Base-by-base conservation (phyloP, 1,140 invertebrate genomes). In the Drosophila grimshawi region DNA sequence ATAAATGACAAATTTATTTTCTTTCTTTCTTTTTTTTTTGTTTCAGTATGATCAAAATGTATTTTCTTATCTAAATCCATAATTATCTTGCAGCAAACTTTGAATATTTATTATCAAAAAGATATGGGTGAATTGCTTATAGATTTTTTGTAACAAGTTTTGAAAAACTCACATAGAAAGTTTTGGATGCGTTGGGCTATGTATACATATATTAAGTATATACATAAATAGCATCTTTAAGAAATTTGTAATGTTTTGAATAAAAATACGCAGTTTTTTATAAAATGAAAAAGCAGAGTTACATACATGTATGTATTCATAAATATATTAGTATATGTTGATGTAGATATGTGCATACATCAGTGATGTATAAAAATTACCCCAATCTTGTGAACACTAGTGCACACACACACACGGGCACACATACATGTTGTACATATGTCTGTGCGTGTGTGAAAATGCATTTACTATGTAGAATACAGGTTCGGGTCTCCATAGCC, bases 401-500 rank as follows among this genome's bases (percentile, higher is more conserved):
- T 69, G 43, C 51, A 52, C 11, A 35, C 37, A 68, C 46, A 68
- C 33, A 57, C 11, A 41, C 60, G 32, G 35, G 27, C n/a, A 56
- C 59, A 35, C 63, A 60, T 59, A 45, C 33, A 43, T 7, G 35
- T 8, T 19, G 19, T 43, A 43, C 27, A 39, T 56, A 32, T 39
- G n/a, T 37, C 6, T n/a, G 45, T 45, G 29, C 55, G 19, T 57
- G 45, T 46, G 43, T 60, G 7, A 27, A 60, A 60, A 60, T 60
- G 57, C 57, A 60, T 60, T 60, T 60, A 60, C 41, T 60, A 33
- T 11, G 33, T 60, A 43, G 46, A 48, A 64, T 59, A 63, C 59
- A 64, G 72, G 72, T 75, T 75, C 72, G 53, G 67, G 32, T 59
- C 59, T 55, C 37, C 39, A 63, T 37, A 75, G 68, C 51, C 52